These are phyloP conservation scores for Idris sp. DNA, from an alignment of 1,140 invertebrate genomes.

Conservation along the genomic window DNA sequence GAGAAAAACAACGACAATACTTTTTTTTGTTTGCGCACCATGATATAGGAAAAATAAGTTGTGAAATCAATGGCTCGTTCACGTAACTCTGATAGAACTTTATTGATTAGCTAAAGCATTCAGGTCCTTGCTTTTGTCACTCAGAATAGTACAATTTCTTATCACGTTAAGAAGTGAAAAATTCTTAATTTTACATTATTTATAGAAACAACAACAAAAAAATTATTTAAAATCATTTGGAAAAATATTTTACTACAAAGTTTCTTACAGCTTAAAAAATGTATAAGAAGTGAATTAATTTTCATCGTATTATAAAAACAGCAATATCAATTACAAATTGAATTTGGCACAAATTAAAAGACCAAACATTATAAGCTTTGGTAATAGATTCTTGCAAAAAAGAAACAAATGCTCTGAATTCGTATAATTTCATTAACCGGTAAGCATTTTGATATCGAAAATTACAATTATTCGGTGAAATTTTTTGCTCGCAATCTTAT, in stretches of 20 bases:
- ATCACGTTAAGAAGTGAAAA: slow-evolving; percentile 58
- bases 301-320: no score
- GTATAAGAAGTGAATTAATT: no score
- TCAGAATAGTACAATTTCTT: slow-evolving; percentile 53
- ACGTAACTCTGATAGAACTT: slow-evolving; percentile 58
- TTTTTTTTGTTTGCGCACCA: slow-evolving; percentile 16
- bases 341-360: no score
- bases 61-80: slow-evolving; percentile 52
- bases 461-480: slow-evolving; percentile 23
- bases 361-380: no score
- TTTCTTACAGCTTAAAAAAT: no score
- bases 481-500: slow-evolving; percentile 20
- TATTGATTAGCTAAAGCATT: slow-evolving; percentile 56
- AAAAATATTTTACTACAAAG: no score
- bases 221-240: no score
- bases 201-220: no score
- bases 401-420: no score
- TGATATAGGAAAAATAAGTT: slow-evolving; percentile 44
- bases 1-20: slow-evolving; percentile 2
- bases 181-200: no score
- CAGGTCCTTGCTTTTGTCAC: slow-evolving; percentile 56
- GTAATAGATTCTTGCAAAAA: no score
- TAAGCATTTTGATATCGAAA: slow-evolving; percentile 13
- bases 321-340: no score
- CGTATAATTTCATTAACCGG: neutral